Evolutionary conservation across 1,140 invertebrate genomes (phyloP), one percentile per base, ranked within the genome.

Genomic region (Drosophila varians): DNA sequence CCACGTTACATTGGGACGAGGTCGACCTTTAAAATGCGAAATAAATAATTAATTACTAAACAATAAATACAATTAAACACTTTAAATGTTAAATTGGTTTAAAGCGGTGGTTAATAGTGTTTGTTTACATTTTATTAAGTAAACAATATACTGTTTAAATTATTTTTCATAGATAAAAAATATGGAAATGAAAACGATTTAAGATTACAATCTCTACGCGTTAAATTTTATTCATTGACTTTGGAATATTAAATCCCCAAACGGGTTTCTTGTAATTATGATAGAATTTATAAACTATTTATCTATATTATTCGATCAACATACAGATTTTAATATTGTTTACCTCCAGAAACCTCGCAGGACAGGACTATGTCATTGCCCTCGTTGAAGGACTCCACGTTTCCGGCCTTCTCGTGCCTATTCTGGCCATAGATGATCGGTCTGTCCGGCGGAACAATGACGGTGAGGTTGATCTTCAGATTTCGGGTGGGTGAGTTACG

Each of bases 291-390:
- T 31, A 4, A 9, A 31, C 28, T 31, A 1, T 31, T 31, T 31
- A 31, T 31, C 28, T 31, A 11, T 3, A 4, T 3, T 3, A 31
- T 11, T n/a, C 4, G 4, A 31, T 31, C 28, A 31, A 31, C 11
- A 38, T 14, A 16, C 11, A 5, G 5, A 36, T 4, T 4, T 38
- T 38, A 16, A 1, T 9, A 48, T 14, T 1, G 1, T 94, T 94
- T 93, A 98, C 97, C 97, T 94, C 96, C 96, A 86, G 94, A 93
- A 2, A 97, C 96, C 92, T 97, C 96, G 91, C 97, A 98, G 66
- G 96, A 94, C 14, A 98, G 94, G 57, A 94, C 93, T 21, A 97
- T 94, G 90, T 96, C 95, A 31, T 94, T 94, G 28, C 96, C 96
- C 92, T 98, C 96, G 82, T 97, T 96, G 91, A 97, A 97, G 68